Conservation (phyloP, 1,140 invertebrate genomes). For the Drosophila kohkoa region DNA sequence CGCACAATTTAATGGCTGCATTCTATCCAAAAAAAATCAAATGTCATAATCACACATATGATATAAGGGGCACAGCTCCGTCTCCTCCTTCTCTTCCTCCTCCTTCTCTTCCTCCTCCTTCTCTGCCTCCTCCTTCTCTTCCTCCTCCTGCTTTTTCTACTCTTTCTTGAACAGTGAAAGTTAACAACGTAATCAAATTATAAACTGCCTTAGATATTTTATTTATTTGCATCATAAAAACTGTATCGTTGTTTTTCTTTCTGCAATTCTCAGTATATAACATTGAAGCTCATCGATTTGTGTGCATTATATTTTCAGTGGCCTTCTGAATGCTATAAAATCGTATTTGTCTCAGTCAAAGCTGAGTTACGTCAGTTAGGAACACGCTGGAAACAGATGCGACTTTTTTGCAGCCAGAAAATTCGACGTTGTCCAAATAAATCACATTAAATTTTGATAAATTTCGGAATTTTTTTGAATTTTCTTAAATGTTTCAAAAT, state of each 20-base stretch:
- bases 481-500: too few relatives aligned
- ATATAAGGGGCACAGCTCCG: conserved; percentile 1
- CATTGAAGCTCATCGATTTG: background rate
- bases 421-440: too few relatives aligned
- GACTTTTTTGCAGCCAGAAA: background rate
- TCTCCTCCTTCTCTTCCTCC: background rate
- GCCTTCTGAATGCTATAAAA: background rate
- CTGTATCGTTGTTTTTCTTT: background rate
- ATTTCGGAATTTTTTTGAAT: too few relatives aligned
- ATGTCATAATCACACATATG: conserved; percentile 22
- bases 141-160: background rate
- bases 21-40: background rate
- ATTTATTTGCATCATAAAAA: too few relatives aligned
- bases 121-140: background rate
- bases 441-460: too few relatives aligned
- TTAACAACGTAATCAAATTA: background rate
- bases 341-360: background rate
- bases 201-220: too few relatives aligned
- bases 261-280: background rate
- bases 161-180: background rate
- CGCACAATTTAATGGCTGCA: background rate
- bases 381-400: background rate
- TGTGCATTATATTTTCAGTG: background rate
- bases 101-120: too few relatives aligned
- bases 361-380: background rate